Percentiles rank a stretch among this genome's conserved stretches.
phyloP scores from a whole-genome alignment of 2,113 vertebrate genomes.

The Vombatus ursinus region DNA sequence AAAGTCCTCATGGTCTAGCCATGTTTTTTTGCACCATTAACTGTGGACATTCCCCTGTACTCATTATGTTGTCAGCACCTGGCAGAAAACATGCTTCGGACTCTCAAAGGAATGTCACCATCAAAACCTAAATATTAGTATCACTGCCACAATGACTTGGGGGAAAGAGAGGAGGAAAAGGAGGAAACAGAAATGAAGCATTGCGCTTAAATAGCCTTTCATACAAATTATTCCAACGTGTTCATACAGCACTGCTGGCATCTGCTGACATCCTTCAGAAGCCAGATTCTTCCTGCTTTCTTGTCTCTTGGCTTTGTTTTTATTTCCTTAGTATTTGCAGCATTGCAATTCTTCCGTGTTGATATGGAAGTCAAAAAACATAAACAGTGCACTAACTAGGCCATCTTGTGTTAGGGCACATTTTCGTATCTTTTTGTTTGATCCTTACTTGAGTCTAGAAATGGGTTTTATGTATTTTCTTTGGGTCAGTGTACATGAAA shows the following conservation, averaged over 20 bases:
- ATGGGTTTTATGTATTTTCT: too few species aligned
- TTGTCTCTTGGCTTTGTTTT: background rate
- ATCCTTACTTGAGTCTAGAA: too few species aligned
- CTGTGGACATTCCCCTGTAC: background rate
- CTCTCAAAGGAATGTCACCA: background rate
- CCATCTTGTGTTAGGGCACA: too few species aligned
- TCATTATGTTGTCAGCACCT: background rate
- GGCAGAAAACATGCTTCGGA: background rate
- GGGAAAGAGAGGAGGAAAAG: background rate
- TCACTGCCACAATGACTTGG: background rate
- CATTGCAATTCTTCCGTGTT: too few species aligned
- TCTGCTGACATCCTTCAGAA: background rate
- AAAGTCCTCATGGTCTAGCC: background rate
- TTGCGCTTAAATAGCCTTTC: background rate
- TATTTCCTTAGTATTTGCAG: too few species aligned
- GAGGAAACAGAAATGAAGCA: background rate
- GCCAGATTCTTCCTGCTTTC: background rate
- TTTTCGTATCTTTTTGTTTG: too few species aligned
- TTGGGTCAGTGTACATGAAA: too few species aligned
- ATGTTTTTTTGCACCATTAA: background rate
- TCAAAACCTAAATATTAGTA: background rate
- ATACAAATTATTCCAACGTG: background rate
- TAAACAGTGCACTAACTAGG: too few species aligned
- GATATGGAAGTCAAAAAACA: too few species aligned
- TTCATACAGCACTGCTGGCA: background rate